Evolutionary conservation across 2,888 invertebrate species (phyloP).

Genomic region (Drosophila maculinotata): DNA sequence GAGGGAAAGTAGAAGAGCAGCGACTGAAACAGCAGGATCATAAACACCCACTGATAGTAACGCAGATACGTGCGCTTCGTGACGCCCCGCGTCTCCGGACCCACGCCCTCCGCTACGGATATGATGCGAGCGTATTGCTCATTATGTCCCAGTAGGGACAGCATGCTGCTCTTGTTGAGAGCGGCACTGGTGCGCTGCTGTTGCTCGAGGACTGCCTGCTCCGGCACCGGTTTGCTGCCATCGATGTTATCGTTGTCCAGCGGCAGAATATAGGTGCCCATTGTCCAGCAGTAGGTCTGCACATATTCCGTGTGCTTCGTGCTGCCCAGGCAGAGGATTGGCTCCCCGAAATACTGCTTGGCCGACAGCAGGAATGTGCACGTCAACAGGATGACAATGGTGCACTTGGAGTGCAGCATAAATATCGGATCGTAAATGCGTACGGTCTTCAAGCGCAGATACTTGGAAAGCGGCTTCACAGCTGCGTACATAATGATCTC

Average conservation of each 20-base stretch:
- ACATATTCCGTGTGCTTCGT: slow-evolving; percentile 87
- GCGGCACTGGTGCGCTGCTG: not conserved
- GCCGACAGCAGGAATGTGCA: slow-evolving; percentile 91
- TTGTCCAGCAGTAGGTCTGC: slow-evolving; percentile 92
- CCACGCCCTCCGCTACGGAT: slow-evolving; percentile 75
- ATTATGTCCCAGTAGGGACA: slow-evolving; percentile 41
- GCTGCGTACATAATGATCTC: slow-evolving; percentile 87
- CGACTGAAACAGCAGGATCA: slow-evolving; percentile 80
- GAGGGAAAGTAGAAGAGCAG: slow-evolving; percentile 79
- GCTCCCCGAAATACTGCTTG: slow-evolving; percentile 94
- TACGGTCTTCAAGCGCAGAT: slow-evolving; percentile 87
- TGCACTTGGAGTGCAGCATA: slow-evolving; percentile 89
- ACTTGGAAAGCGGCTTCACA: slow-evolving; percentile 87
- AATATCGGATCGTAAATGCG: slow-evolving; percentile 91
- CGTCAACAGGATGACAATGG: slow-evolving; percentile 89
- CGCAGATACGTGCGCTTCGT: slow-evolving; percentile 73
- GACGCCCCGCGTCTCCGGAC: slow-evolving; percentile 54
- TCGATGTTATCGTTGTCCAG: slow-evolving; percentile 18
- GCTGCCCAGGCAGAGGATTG: slow-evolving; percentile 90
- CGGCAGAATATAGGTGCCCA: slow-evolving; percentile 88
- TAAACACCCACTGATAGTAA: slow-evolving; percentile 83
- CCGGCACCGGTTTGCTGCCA: slow-evolving; percentile 72
- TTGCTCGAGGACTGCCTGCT: not conserved
- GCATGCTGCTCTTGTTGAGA: slow-evolving; percentile 44
- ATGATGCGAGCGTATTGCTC: slow-evolving; percentile 59